Base-by-base conservation (phyloP, 1,140 invertebrate species). In the Pentalonia nigronervosa region DNA sequence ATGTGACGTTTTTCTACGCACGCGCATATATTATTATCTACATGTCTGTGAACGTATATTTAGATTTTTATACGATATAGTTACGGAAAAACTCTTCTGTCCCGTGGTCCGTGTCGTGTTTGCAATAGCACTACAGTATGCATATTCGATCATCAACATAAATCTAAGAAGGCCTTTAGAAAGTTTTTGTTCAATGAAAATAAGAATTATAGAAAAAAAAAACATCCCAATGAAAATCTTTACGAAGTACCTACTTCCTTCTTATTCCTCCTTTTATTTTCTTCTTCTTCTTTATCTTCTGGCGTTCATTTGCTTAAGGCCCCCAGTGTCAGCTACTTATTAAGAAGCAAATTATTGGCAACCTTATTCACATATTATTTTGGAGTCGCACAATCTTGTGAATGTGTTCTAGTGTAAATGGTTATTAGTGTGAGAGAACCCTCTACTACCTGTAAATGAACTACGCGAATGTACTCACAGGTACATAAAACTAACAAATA, bases 61-160 rank as follows among this genome's bases (percentile, higher is more conserved):
- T 89, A 36, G 48, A 53, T 60, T 90, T 67, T 90, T 67, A 45
- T 45, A 36, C 41, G 21, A 53, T 53, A 53, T 53, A 89, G n/a
- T 25, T 67, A 67, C 89, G 1, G 53, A 45, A 90, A 90, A 67
- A 60, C 89, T 20, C 36, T 90, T 60, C 34, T 67, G 36, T 60
- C 6, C 36, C 21, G 34, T 56, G 50, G 23, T 90, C 48, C 88
- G 88, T 90, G 34, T 90, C 50, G n/a, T 56, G 88, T 90, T 56
- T 56, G 21, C 25, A 53, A 34, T 20, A 8, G 21, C 50, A 90
- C 88, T 23, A 34, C 21, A 90, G 20, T 36, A 2, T n/a, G 50
- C 36, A 45, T 90, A 45, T 60, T 90, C 53, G 89, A 90, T 90
- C 36, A 90, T 90, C 89, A 90, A 56, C 41, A 90, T 67, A 67